phyloP scores from a whole-genome alignment of 2,113 vertebrate species.

The Cyphomyrus discorhynchus region DNA sequence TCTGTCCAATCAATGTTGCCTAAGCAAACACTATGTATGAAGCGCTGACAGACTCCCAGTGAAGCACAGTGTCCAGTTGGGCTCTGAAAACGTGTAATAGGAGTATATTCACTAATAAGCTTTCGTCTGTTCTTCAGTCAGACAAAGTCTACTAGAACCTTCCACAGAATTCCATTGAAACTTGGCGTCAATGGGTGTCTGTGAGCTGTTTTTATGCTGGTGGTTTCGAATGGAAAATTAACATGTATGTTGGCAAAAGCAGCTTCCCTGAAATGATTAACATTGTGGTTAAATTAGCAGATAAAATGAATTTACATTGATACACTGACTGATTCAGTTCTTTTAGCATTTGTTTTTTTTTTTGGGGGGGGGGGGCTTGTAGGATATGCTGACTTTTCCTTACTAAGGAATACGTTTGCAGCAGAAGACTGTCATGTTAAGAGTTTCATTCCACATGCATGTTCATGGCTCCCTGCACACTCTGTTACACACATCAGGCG shows the following conservation, averaged over 20 bases:
- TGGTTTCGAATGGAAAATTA: neutral
- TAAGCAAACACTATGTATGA: neutral
- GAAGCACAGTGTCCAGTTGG: neutral
- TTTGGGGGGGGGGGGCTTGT: neutral
- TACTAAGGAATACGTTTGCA: neutral
- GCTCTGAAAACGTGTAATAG: neutral
- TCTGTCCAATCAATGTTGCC: neutral
- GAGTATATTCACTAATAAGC: neutral
- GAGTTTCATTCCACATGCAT: neutral
- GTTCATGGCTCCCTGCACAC: neutral
- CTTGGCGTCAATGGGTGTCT: neutral
- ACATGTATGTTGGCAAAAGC: neutral
- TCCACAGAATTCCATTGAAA: neutral
- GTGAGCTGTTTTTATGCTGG: neutral
- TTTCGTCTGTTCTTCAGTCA: neutral
- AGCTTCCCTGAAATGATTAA: neutral
- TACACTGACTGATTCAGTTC: neutral
- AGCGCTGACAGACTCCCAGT: neutral
- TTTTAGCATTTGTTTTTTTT: neutral
- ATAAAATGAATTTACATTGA: neutral
- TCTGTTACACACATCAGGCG: neutral
- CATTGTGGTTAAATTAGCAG: neutral
- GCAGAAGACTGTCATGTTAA: neutral
- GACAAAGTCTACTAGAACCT: neutral
- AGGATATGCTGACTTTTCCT: neutral